Evolutionary conservation across 2,113 vertebrate species (phyloP).

Genomic region (Charina bottae): DNA sequence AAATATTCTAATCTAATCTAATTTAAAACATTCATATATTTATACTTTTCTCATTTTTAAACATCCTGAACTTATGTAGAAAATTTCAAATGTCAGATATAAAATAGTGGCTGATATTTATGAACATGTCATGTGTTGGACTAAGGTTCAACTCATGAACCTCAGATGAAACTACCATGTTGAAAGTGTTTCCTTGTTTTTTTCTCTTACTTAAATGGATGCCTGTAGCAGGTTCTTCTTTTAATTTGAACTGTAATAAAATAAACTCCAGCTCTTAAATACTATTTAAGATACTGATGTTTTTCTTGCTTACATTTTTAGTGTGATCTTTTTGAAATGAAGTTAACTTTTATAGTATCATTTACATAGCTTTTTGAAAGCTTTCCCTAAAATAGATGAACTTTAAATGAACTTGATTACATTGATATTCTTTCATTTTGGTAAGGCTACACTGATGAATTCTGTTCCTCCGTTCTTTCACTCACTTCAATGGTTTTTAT

Average conservation of each 20-base stretch:
- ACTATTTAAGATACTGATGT: not conserved
- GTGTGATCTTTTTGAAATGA: not conserved
- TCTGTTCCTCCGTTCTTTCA: no score
- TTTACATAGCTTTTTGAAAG: not conserved
- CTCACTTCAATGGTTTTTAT: no score
- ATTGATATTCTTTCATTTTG: not conserved
- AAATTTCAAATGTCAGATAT: no score
- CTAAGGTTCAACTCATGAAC: not conserved
- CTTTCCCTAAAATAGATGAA: not conserved
- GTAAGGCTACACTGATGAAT: not conserved
- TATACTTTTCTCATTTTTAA: not conserved
- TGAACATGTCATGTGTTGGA: not conserved
- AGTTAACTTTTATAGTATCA: not conserved
- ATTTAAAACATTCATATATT: not conserved
- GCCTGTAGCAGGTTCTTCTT: not conserved
- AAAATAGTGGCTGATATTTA: not conserved
- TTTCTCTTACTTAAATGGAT: not conserved
- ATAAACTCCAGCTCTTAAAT: not conserved
- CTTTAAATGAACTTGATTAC: conserved; percentile 17
- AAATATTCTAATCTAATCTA: no score
- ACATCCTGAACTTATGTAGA: not conserved
- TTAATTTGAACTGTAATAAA: not conserved
- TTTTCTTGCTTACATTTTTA: conserved; percentile 9
- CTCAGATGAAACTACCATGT: not conserved
- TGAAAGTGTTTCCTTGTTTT: no score